phyloP scores from a whole-genome alignment of 2,888 invertebrate species.

The Drosophila lacicola region DNA sequence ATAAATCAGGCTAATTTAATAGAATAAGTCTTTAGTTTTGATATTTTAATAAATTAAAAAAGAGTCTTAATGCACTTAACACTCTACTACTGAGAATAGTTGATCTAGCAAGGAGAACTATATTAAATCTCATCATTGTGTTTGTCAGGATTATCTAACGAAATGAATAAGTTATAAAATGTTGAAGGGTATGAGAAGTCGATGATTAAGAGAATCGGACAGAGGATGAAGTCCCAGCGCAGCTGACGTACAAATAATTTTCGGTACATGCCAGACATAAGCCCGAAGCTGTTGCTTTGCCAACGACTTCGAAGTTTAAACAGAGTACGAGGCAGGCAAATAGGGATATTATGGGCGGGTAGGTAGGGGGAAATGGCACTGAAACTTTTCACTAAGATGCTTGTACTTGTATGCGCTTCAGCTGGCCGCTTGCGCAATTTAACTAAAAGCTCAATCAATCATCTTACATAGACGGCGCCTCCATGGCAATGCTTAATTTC shows the following conservation, averaged over 20 bases:
- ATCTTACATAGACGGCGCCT: conserved; percentile 50
- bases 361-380: background rate
- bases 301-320: conserved; percentile 52
- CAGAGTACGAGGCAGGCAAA: conserved; percentile 2
- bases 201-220: conserved; percentile 15
- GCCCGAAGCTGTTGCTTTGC: conserved; percentile 55
- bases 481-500: conserved; percentile 65
- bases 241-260: conserved; percentile 51
- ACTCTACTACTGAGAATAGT: too few species aligned
- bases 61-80: too few species aligned
- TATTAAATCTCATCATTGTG: background rate
- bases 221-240: conserved; percentile 33
- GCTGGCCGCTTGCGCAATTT: conserved; percentile 65
- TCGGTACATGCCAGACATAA: conserved; percentile 44
- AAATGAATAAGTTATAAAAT: too few species aligned
- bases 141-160: background rate
- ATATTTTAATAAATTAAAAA: too few species aligned
- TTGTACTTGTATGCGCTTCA: conserved; percentile 48
- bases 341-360: conserved; percentile 12
- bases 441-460: conserved; percentile 78
- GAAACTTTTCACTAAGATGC: conserved; percentile 55
- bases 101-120: background rate
- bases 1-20: too few species aligned
- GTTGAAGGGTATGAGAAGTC: conserved; percentile 9
- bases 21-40: too few species aligned